Conservation (phyloP, 1,140 invertebrate genomes). For the Myzus persicae region DNA sequence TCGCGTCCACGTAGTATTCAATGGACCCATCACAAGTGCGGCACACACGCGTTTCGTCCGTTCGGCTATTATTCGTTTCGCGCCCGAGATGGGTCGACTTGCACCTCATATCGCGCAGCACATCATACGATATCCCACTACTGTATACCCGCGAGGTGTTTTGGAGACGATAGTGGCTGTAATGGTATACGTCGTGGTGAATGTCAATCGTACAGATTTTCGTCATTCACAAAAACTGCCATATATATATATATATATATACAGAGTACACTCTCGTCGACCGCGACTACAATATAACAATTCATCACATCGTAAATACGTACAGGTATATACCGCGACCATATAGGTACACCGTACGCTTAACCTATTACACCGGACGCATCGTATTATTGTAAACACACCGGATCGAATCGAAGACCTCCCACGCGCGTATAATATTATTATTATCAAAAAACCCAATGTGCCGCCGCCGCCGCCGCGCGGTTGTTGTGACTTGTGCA, state of each 20-base stretch:
- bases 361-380: neutral
- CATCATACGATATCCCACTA: too few species aligned
- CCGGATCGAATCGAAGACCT: constrained; percentile 35
- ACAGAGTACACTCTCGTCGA: too few species aligned
- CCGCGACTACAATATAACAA: neutral
- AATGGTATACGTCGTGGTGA: too few species aligned
- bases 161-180: neutral
- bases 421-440: neutral
- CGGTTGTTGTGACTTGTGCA: neutral
- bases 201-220: neutral
- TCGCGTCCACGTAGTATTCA: too few species aligned
- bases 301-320: too few species aligned
- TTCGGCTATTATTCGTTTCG: neutral
- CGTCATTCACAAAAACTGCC: neutral
- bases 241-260: too few species aligned
- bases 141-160: neutral
- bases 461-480: neutral
- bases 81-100: neutral
- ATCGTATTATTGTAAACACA: constrained; percentile 1
- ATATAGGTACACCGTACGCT: neutral
- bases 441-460: neutral
- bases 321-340: neutral
- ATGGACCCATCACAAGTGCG: neutral
- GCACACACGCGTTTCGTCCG: neutral
- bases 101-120: too few species aligned